Evolutionary conservation across 2,888 invertebrate genomes (phyloP).

Genomic region (Phrixothrix hirtus): DNA sequence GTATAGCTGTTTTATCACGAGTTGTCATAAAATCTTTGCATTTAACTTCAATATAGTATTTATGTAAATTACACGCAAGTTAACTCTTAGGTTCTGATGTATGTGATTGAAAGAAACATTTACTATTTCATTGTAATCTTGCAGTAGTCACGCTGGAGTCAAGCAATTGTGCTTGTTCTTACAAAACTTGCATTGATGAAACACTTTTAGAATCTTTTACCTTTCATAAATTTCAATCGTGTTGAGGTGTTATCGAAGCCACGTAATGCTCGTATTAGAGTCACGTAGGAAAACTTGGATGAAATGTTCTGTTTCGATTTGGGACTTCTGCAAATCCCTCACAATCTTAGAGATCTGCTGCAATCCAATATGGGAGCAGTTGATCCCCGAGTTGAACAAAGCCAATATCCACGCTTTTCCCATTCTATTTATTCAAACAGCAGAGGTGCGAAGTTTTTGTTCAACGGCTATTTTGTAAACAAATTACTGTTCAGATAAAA

Average conservation of each 20-base stretch:
- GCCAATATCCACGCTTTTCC: conserved; percentile 44
- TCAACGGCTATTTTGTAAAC: conserved; percentile 56
- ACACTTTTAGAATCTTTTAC: conserved; percentile 52
- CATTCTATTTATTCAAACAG: conserved; percentile 54
- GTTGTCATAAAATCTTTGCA: no score
- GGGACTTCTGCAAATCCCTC: conserved; percentile 56
- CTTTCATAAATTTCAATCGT: conserved; percentile 57
- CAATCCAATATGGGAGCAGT: conserved; percentile 55
- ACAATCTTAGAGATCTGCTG: conserved; percentile 56
- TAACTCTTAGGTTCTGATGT: no score
- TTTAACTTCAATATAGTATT: no score
- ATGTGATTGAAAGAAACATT: no score
- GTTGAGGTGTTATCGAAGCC: conserved; percentile 49
- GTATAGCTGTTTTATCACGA: no score
- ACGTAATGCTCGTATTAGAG: conserved; percentile 52
- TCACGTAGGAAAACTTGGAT: conserved; percentile 56
- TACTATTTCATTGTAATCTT: conserved; percentile 17
- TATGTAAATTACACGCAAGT: no score
- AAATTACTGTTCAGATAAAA: conserved; percentile 57
- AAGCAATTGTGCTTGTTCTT: conserved; percentile 27
- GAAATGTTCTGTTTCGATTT: conserved; percentile 57
- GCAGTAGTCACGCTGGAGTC: conserved; percentile 19
- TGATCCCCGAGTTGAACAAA: conserved; percentile 54
- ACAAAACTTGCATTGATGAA: conserved; percentile 33
- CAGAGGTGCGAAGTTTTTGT: conserved; percentile 52